Evolutionary conservation across 2,797 vertebrate species (phyloP).

Genomic region (Sebastes hubbsi): DNA sequence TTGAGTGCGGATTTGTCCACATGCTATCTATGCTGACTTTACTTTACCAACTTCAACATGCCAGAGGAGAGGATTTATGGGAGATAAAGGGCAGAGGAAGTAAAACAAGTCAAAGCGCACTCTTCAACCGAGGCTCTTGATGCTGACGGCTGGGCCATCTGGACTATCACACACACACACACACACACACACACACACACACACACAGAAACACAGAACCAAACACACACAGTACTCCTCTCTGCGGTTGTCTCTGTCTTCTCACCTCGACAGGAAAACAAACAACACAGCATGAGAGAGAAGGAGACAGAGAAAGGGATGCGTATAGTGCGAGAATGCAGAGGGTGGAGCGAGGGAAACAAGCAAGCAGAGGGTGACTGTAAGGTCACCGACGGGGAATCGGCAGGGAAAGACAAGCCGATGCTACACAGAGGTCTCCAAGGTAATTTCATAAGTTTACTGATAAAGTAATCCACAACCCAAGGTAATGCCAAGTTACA

Average conservation of each 20-base stretch:
- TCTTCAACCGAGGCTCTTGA: slow-evolving; percentile 31
- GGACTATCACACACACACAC: slow-evolving; percentile 43
- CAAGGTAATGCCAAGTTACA: background rate
- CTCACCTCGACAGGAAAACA: slow-evolving; percentile 69
- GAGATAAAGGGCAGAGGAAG: slow-evolving; percentile 45
- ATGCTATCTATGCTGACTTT: background rate
- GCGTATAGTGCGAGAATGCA: slow-evolving; percentile 1
- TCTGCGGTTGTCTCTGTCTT: slow-evolving; percentile 53
- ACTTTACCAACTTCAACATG: background rate
- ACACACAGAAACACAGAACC: slow-evolving; percentile 16
- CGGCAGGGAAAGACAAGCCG: background rate
- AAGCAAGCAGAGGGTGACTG: background rate
- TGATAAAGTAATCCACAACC: background rate
- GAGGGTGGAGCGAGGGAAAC: background rate
- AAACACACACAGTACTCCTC: slow-evolving; percentile 56
- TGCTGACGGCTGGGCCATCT: slow-evolving; percentile 70
- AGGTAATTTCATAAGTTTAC: background rate
- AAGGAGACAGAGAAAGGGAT: slow-evolving; percentile 26
- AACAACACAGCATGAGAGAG: slow-evolving; percentile 65
- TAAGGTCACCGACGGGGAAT: background rate
- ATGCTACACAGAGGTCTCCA: background rate
- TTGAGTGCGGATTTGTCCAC: background rate
- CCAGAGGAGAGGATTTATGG: background rate
- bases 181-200: slow-evolving; percentile 31
- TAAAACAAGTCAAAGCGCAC: slow-evolving; percentile 39